Conservation (phyloP, 2,797 vertebrate species). For the Lacerta bilineata region DNA sequence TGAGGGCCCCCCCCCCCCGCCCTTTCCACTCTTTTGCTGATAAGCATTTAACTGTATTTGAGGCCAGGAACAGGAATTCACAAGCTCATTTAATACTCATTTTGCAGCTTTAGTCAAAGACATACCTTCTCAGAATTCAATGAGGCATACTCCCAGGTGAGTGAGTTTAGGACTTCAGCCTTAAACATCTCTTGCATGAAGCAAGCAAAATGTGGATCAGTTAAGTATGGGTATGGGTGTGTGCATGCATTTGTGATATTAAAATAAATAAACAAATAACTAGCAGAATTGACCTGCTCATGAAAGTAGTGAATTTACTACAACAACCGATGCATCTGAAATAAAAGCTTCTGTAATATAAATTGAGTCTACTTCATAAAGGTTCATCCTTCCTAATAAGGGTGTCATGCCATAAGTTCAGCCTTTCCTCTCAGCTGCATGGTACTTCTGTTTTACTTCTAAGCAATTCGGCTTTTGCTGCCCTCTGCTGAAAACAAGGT, state of each 20-base stretch:
- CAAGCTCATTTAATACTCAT: background rate
- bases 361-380: background rate
- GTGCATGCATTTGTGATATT: too few relatives aligned
- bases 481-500: constrained; percentile 8
- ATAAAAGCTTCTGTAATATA: background rate
- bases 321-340: background rate
- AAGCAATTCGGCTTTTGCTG: background rate
- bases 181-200: background rate
- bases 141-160: background rate
- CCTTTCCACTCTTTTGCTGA: background rate
- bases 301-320: background rate
- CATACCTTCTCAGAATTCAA: background rate
- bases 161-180: background rate
- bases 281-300: background rate
- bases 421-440: background rate
- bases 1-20: background rate
- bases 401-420: background rate
- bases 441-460: background rate
- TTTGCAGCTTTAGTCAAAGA: too few relatives aligned
- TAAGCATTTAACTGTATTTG: too few relatives aligned
- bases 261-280: background rate
- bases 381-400: background rate
- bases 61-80: background rate
- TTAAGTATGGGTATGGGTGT: background rate
- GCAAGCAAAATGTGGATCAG: background rate